Conservation (phyloP, 1,140 invertebrate species). For the Pachypsylla venusta region DNA sequence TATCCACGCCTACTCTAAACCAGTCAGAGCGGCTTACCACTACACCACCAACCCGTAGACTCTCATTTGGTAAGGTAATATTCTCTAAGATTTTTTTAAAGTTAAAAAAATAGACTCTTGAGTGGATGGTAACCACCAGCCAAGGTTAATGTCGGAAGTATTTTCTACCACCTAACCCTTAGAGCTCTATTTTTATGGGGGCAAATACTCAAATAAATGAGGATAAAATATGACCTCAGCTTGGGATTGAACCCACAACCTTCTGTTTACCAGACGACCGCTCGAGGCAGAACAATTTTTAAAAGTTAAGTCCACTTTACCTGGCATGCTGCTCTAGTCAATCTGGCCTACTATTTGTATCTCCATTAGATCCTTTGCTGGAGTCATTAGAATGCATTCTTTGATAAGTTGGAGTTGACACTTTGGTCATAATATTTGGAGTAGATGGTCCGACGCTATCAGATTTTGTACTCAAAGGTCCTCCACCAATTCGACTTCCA, state of each 20-base stretch:
- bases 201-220: too few relatives aligned
- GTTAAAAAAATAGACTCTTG: too few relatives aligned
- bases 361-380: conserved; percentile 51
- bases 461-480: neutral
- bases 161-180: too few relatives aligned
- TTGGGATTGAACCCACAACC: too few relatives aligned
- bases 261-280: too few relatives aligned
- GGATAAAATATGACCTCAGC: too few relatives aligned
- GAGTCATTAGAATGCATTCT: conserved; percentile 70
- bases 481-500: conserved; percentile 17
- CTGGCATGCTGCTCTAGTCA: conserved; percentile 53
- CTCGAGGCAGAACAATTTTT: conserved; percentile 32
- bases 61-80: neutral
- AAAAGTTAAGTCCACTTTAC: conserved; percentile 26
- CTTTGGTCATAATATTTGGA: conserved; percentile 38
- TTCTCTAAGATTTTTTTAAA: conserved; percentile 39
- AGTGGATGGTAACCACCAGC: too few relatives aligned
- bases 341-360: conserved; percentile 33
- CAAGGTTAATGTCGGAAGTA: too few relatives aligned
- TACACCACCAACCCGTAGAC: too few relatives aligned
- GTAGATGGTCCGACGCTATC: conserved; percentile 37
- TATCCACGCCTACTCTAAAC: too few relatives aligned
- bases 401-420: conserved; percentile 53
- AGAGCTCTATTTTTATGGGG: too few relatives aligned
- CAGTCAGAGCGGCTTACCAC: too few relatives aligned